Base-by-base conservation (phyloP, 2,888 invertebrate species). In the Hoplodrina ambigua region DNA sequence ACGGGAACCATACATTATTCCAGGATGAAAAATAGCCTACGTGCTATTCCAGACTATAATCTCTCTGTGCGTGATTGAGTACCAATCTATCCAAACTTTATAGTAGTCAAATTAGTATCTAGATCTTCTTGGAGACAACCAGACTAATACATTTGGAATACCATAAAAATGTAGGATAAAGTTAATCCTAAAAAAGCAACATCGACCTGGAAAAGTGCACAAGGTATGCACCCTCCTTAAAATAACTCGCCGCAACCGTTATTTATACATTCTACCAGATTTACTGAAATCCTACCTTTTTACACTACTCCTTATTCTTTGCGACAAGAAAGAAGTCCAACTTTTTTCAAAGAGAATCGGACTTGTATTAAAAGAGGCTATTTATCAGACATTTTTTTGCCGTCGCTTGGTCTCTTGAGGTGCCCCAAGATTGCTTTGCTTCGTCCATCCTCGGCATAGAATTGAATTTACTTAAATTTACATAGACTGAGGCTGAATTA, bases 361-460 rank as follows among this genome's bases (percentile, higher is more conserved):
- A 79, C 70, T 78, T 78, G 44, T 75, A 83, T 78, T 83, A 82
- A 81, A 82, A 72, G 63, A 49, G 73, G 72, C 78, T 85, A 75
- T 87, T 85, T 86, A 85, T 83, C 80, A 69, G 69, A 68, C 60
- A 79, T 70, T 85, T 83, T 62, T 82, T 69, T 73, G 25, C 54
- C 55, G 68, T 78, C 78, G 13, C 60, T 56, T 53, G 58, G 66
- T 75, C 85, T 67, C 76, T 41, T 13, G 82, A 70, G 87, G 78
- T 46, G 59, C 73, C 59, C 49, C 69, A 73, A 78, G 72, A 83
- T 83, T 83, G 74, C 78, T 69, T 75, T 63, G 71, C 69, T 72
- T 72, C 75, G 52, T 61, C 79, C 61, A 72, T 59, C 15, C 37
- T 53, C 61, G 46, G 68, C 69, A 55, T 57, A n/a, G 75, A 80